Conservation (phyloP, 2,888 invertebrate species). For the Leptinotarsa rubiginosa region DNA sequence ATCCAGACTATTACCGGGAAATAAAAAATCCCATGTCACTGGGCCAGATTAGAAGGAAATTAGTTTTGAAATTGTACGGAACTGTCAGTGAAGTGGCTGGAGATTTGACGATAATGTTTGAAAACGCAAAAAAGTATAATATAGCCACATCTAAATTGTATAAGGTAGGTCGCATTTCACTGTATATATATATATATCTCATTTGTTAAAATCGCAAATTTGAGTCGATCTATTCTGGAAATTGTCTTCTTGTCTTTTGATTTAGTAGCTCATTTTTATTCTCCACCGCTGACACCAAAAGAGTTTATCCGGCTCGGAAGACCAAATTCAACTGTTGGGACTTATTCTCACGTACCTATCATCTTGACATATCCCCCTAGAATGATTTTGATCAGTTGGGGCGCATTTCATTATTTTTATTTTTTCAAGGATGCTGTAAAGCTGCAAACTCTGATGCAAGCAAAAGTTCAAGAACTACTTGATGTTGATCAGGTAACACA, state of each 20-base stretch:
- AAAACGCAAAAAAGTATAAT: constrained; percentile 94
- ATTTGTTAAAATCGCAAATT: no score
- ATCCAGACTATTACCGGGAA: constrained; percentile 97
- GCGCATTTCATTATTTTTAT: neutral
- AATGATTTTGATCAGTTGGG: no score
- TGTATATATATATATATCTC: neutral
- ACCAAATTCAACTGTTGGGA: neutral
- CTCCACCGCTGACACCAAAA: neutral
- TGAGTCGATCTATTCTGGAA: no score
- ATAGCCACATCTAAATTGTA: constrained; percentile 83
- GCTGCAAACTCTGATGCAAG: constrained; percentile 78
- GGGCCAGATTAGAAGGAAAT: constrained; percentile 87
- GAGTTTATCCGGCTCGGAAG: neutral
- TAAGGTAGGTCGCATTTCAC: constrained; percentile 69
- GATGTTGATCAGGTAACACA: constrained; percentile 73
- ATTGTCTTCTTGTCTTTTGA: no score
- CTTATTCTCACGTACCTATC: neutral
- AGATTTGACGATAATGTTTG: constrained; percentile 96
- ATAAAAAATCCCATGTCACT: constrained; percentile 96
- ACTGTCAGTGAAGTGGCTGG: constrained; percentile 90
- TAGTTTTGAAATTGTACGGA: constrained; percentile 84
- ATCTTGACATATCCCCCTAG: no score
- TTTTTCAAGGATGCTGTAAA: constrained; percentile 74
- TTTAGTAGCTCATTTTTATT: no score
- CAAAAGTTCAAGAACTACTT: constrained; percentile 78